Evolutionary conservation across 2,888 invertebrate genomes (phyloP).

Genomic region (Autographa pulchrina): DNA sequence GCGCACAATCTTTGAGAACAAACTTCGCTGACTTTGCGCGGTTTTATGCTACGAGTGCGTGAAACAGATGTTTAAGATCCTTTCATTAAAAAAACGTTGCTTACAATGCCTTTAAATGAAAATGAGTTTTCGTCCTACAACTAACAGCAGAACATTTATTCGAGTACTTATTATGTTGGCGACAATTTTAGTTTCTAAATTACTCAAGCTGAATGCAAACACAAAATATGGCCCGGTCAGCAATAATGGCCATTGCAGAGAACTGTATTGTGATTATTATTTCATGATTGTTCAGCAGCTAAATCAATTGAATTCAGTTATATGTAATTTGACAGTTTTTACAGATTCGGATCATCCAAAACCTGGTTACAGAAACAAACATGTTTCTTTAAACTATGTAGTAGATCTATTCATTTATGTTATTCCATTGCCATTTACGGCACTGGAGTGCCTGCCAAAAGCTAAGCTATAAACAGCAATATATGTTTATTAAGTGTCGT

Average conservation of each 20-base stretch:
- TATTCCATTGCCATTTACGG: conserved; percentile 11
- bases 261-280: too few species aligned
- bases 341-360: background rate
- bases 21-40: background rate
- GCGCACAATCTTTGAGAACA: background rate
- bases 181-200: too few species aligned
- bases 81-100: background rate
- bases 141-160: background rate
- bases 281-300: too few species aligned
- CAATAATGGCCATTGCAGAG: too few species aligned
- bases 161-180: too few species aligned
- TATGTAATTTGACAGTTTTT: too few species aligned
- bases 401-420: background rate
- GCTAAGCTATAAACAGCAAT: conserved; percentile 25
- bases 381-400: background rate
- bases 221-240: too few species aligned
- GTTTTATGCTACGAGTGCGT: background rate
- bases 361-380: background rate
- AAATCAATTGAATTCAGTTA: too few species aligned
- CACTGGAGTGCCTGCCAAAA: conserved; percentile 3
- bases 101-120: background rate
- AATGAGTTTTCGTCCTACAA: background rate
- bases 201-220: too few species aligned
- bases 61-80: too few species aligned
- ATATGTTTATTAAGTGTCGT: conserved; percentile 19